Percentiles rank a stretch among this genome's conserved stretches.
Evolutionary conservation across 2,888 invertebrate genomes (phyloP).

Genomic region (Eubasilissa splendida): DNA sequence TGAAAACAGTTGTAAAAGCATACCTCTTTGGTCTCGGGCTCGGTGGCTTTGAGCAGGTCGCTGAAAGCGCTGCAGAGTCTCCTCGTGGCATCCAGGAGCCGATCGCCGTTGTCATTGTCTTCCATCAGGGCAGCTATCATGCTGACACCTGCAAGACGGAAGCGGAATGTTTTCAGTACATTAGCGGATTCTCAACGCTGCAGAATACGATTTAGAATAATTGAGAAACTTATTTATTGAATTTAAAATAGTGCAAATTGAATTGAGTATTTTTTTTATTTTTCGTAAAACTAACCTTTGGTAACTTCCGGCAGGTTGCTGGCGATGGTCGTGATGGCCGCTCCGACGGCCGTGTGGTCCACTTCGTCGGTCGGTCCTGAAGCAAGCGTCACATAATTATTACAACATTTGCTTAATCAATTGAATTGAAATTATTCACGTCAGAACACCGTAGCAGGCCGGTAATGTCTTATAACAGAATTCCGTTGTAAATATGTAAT

Average conservation of each 20-base stretch:
- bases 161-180: background rate
- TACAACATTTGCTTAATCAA: too few relatives aligned
- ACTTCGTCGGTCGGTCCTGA: slow-evolving; percentile 87
- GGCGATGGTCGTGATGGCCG: slow-evolving; percentile 97
- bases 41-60: slow-evolving; percentile 94
- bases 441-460: too few relatives aligned
- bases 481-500: too few relatives aligned
- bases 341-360: slow-evolving; percentile 96
- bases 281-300: slow-evolving; percentile 72
- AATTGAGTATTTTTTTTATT: too few relatives aligned
- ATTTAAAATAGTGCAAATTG: too few relatives aligned
- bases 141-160: slow-evolving; percentile 74
- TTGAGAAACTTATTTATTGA: too few relatives aligned
- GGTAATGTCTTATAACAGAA: too few relatives aligned
- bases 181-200: too few relatives aligned
- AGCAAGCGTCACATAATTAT: slow-evolving; percentile 46
- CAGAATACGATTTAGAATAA: too few relatives aligned
- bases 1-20: too few relatives aligned
- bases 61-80: slow-evolving; percentile 94
- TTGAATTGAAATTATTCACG: too few relatives aligned
- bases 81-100: slow-evolving; percentile 92
- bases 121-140: slow-evolving; percentile 97
- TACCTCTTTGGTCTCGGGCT: slow-evolving; percentile 93
- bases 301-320: slow-evolving; percentile 97
- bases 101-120: slow-evolving; percentile 86